These are phyloP conservation scores for Neodiprion lecontei DNA, from an alignment of 1,140 invertebrate species.

Conservation along the genomic window DNA sequence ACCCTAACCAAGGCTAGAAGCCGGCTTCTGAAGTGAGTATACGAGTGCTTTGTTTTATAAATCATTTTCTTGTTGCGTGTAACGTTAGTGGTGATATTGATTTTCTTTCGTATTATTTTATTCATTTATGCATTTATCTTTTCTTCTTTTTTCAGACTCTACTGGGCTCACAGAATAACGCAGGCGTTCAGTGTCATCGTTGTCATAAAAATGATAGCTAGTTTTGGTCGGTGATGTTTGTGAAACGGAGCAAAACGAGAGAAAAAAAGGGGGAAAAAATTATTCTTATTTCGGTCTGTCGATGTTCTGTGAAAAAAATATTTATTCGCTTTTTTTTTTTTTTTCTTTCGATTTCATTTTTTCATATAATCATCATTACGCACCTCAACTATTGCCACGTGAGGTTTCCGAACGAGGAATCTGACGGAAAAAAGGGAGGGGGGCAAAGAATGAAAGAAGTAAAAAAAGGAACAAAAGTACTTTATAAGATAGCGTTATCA, in stretches of 20 bases:
- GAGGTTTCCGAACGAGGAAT: too few species aligned
- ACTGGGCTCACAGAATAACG: conserved; percentile 52
- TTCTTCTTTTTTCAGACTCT: conserved; percentile 46
- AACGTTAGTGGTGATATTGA: neutral
- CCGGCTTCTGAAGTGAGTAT: conserved; percentile 70
- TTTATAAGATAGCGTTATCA: too few species aligned
- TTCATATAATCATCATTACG: too few species aligned
- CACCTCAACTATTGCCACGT: too few species aligned
- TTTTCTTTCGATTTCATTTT: too few species aligned
- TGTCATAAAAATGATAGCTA: conserved; percentile 44
- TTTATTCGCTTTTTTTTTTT: too few species aligned
- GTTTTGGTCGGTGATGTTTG: conserved; percentile 41
- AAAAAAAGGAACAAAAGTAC: too few species aligned
- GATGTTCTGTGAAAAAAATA: too few species aligned
- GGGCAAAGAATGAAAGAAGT: too few species aligned
- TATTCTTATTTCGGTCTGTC: too few species aligned
- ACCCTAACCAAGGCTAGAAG: conserved; percentile 69
- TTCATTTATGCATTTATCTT: conserved; percentile 7
- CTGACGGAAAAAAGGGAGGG: too few species aligned
- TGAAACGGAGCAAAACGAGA: neutral
- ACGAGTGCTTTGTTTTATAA: neutral
- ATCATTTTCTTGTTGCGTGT: conserved; percentile 12
- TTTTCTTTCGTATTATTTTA: neutral
- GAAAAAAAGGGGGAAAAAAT: too few species aligned
- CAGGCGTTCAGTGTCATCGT: conserved; percentile 48